Percentiles rank a stretch among this genome's conserved stretches.
Conservation (phyloP, 2,888 invertebrate species). For the Phaedon cochleariae region DNA sequence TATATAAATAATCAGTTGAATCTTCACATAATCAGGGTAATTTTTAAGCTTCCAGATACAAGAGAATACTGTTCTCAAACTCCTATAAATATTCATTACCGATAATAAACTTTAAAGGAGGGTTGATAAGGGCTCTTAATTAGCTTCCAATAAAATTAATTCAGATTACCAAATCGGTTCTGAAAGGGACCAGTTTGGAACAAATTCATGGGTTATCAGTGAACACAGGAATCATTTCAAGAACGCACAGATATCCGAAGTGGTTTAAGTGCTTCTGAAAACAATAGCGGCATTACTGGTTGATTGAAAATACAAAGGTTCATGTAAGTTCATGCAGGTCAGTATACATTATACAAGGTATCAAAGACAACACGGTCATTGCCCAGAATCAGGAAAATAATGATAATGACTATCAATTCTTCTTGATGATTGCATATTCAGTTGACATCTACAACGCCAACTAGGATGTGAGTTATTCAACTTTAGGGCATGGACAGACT, state of each 20-base stretch:
- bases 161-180: constrained; percentile 45
- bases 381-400: too few relatives aligned
- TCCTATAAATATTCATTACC: constrained; percentile 52
- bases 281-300: constrained; percentile 23
- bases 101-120: constrained; percentile 48
- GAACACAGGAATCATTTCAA: constrained; percentile 50
- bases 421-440: too few relatives aligned
- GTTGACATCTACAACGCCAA: too few relatives aligned
- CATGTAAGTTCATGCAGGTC: neutral
- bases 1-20: neutral
- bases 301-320: constrained; percentile 25
- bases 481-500: too few relatives aligned
- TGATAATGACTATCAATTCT: too few relatives aligned
- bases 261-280: constrained; percentile 37
- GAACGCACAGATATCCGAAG: constrained; percentile 29
- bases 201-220: constrained; percentile 47
- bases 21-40: neutral
- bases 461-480: too few relatives aligned
- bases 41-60: neutral
- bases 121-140: constrained; percentile 54
- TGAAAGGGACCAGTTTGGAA: constrained; percentile 43
- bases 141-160: constrained; percentile 52
- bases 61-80: constrained; percentile 26
- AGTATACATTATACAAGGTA: too few relatives aligned
- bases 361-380: too few relatives aligned